Conservation (phyloP, 2,888 invertebrate species). For the Andrena bicolor region DNA sequence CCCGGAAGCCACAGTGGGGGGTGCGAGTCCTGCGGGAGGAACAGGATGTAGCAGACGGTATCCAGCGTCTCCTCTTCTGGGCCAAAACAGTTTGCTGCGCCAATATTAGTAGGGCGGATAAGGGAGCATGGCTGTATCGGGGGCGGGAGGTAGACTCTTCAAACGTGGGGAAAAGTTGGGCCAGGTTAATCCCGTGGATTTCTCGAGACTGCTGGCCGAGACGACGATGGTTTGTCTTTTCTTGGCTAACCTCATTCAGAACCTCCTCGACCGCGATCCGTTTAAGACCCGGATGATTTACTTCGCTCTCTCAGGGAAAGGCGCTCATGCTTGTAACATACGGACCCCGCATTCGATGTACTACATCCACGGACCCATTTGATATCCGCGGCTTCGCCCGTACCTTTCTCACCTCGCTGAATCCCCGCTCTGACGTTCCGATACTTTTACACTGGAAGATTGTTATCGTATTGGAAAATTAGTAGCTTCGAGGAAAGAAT, state of each 20-base stretch:
- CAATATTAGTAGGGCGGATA: slow-evolving; percentile 78
- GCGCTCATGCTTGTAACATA: slow-evolving; percentile 15
- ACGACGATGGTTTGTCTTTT: slow-evolving; percentile 72
- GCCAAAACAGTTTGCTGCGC: slow-evolving; percentile 75
- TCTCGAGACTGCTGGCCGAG: slow-evolving; percentile 41
- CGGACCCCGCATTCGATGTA: slow-evolving; percentile 8
- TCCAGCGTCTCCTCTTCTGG: slow-evolving; percentile 52
- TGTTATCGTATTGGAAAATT: too few relatives aligned
- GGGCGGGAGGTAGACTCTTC: slow-evolving; percentile 9
- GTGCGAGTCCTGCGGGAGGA: slow-evolving; percentile 57
- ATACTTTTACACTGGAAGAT: background rate
- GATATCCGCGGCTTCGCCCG: slow-evolving; percentile 13
- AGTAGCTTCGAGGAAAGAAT: too few relatives aligned
- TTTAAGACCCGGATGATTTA: slow-evolving; percentile 68
- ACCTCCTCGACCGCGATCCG: slow-evolving; percentile 63
- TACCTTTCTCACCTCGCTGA: background rate
- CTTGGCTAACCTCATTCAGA: slow-evolving; percentile 68
- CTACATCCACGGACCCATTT: slow-evolving; percentile 12
- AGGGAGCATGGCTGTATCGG: slow-evolving; percentile 51
- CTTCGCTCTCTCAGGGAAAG: slow-evolving; percentile 32
- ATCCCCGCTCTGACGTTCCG: background rate
- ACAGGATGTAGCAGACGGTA: slow-evolving; percentile 49
- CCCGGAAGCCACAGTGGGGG: slow-evolving; percentile 9
- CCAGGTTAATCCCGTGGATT: slow-evolving; percentile 66
- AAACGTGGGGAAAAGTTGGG: slow-evolving; percentile 36